Evolutionary conservation across 2,888 invertebrate genomes (phyloP).

Genomic region (Fragum sueziense): DNA sequence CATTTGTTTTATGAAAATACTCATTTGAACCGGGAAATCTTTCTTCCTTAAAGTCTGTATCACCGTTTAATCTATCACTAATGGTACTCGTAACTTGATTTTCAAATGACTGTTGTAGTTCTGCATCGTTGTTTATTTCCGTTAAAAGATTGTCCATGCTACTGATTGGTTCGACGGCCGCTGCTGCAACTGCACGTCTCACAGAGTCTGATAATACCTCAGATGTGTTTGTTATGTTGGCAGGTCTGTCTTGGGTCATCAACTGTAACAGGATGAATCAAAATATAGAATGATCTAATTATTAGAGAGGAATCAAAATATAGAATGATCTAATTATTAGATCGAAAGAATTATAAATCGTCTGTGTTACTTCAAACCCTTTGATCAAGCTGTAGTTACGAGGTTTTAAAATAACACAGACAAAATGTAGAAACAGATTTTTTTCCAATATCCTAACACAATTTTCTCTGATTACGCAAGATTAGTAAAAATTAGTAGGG

Average conservation of each 20-base stretch:
- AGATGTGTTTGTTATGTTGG: conserved; percentile 70
- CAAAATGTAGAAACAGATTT: too few relatives aligned
- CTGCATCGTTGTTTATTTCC: conserved; percentile 83
- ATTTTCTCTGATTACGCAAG: too few relatives aligned
- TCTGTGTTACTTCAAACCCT: too few relatives aligned
- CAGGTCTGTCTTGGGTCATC: conserved; percentile 75
- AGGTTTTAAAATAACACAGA: too few relatives aligned
- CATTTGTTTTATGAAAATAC: conserved; percentile 69
- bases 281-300: too few relatives aligned
- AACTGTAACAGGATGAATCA: conserved; percentile 62
- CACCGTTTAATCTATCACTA: conserved; percentile 83
- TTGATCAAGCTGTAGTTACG: too few relatives aligned
- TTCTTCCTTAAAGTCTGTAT: conserved; percentile 81
- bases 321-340: too few relatives aligned
- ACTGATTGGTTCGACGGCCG: conserved; percentile 83
- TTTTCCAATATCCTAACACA: too few relatives aligned
- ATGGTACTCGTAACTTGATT: conserved; percentile 84
- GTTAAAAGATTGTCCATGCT: conserved; percentile 83
- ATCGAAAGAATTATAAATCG: too few relatives aligned
- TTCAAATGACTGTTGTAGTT: conserved; percentile 84
- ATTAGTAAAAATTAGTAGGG: too few relatives aligned
- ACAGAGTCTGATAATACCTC: conserved; percentile 80
- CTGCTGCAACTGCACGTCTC: conserved; percentile 83
- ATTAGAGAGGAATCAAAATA: too few relatives aligned
- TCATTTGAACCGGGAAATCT: conserved; percentile 80